Evolutionary conservation across 2,113 vertebrate species (phyloP), one percentile per base, ranked within the genome.

Genomic region (Laticauda colubrina): DNA sequence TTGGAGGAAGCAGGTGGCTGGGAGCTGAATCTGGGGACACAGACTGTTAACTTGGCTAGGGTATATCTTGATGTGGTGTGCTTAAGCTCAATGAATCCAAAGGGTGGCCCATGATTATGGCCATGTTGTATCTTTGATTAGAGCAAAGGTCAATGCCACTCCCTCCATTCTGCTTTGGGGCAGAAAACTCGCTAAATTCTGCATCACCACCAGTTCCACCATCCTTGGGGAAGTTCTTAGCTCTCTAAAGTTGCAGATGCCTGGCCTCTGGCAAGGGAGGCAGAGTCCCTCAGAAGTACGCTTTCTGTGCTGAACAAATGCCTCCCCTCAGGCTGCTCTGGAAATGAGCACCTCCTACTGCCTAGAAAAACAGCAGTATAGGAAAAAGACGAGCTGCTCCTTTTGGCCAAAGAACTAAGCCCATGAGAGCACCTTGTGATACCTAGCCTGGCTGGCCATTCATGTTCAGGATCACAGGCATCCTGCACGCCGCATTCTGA

Each of bases 61-160:
- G 5, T 34, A 34, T 75, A 34, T 20, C 14, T 34, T 34, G 14
- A 15, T 75, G 69, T 75, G 69, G 69, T 20, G 3, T 20, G 15
- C 15, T 39, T n/a, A 18, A 53, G 20, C 89, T 24, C 59, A 20
- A 14, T 92, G 59, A 89, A 85, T 90, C 29, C 89, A 29, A 48
- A 23, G n/a, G 34, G 29, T 94, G 24, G 61, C 61, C 61, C 59
- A 64, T 29, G 26, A 12, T 29, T 34, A 29, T 94, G 23, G 59
- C 86, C 94, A 92, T 21, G 93, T 87, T 2, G 21, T 5, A 48
- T n/a, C 92, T 91, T 93, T 95, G 85, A 92, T 90, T 21, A 92
- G 94, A 91, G 93, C 95, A 69, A 94, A 90, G 59, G 29, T 91
- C 94, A 93, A 92, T 92, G 24, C 64, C 53, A 92, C 94, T 96